Evolutionary conservation across 2,113 vertebrate genomes (phyloP), one percentile per base, ranked within the genome.

Genomic region (Rhynchomys soricoides): DNA sequence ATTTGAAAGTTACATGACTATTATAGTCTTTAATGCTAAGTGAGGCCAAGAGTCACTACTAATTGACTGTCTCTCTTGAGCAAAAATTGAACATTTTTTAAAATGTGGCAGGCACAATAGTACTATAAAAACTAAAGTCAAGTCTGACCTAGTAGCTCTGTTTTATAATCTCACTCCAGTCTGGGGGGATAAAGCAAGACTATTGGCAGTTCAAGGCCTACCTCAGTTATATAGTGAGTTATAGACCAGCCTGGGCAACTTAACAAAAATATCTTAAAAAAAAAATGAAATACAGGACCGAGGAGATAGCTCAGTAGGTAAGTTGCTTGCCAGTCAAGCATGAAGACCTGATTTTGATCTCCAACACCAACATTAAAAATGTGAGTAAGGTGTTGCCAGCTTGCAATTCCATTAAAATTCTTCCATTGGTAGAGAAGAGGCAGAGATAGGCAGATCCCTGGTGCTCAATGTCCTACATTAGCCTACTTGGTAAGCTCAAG

Each of bases 1-100:
- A 94, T 79, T 79, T 91, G 24, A 88, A 89, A 90, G 89, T 62
- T 90, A 91, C 26, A 91, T 55, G 66, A 78, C 29, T 75, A 64
- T 59, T 89, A 66, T 45, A 77, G 9, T n/a, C 45, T 29, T 93
- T 83, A 90, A 90, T 55, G 40, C 57, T 78, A 73, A 89, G 48
- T 90, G 82, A 96, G 37, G 85, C 31, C 24, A 75, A 62, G 6
- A 89, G n/a, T 15, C 26, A 59, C 52, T 12, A 59, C 15, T 55
- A 57, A 79, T 50, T 12, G 1, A 85, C 24, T 19, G 15, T 68
- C 59, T 88, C 37, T 48, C 43, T 66, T 87, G 64, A 92, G 74
- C 34, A n/a, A 16, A 15, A 73, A 17, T 90, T 64, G 12, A 68
- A 73, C 5, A 40, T 94, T 70, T 91, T 52, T 24, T 40, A 24